Evolutionary conservation across 92 coral and sea anemone genomes (phyloP), one percentile per base, ranked within the genome.

Genomic region (Metridium senile): DNA sequence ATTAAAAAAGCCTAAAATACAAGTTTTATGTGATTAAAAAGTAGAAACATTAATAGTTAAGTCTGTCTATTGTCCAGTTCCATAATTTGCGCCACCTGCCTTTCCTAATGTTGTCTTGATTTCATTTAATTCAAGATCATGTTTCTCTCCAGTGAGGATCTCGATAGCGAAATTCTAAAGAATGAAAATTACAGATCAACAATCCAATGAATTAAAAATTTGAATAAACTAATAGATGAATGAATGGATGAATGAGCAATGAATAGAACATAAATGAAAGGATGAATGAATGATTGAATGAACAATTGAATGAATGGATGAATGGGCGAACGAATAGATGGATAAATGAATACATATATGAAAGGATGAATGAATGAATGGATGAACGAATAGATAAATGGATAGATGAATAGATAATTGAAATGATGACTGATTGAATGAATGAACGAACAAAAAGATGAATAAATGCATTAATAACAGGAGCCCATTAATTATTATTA

Each of bases 21-120:
- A 63, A 20, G 11, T 31, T 7, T 28, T 1, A 2, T 11, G 18
- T 58, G 29, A 58, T 11, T 58, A 9, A 58, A 28, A 21, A 58
- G 65, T 58, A n/a, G n/a, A n/a, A n/a, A n/a, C n/a, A n/a, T 21
- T 25, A 59, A 18, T 59, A 20, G 30, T 13, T 25, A 21, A 20
- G 11, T 9, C 20, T 16, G 8, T 17, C 57, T 46, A 68, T 70
- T 62, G 59, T 45, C 93, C 99, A 11, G 90, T 87, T 4, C 99
- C 99, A 73, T 96, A 96, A 74, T 96, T 96, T 0, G 99, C 97
- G 1, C 99, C 99, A 1, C 99, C 97, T 7, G 97, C 99, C 72
- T 89, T 92, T 58, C 62, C 84, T 8, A 93, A 74, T 51, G 82
- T 9, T 33, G 69, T 66, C 47, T 82, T 86, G 11, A 96, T 88